phyloP scores from a whole-genome alignment of 2,113 vertebrate species.

The Sapayoa aenigma region DNA sequence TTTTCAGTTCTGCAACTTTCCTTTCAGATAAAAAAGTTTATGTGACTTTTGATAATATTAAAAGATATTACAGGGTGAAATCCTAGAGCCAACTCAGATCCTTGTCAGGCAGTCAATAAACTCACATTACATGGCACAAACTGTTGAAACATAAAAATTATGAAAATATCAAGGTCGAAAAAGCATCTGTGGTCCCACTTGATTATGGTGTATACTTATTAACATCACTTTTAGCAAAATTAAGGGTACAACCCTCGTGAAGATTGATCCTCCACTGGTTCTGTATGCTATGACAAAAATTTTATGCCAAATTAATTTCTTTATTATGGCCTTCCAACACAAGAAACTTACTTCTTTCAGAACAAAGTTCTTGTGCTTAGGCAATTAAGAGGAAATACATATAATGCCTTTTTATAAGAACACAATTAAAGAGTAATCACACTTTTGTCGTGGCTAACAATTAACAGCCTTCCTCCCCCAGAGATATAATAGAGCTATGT shows the following conservation, averaged over 20 bases:
- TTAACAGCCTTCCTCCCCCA: conserved; percentile 29
- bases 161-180: not conserved
- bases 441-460: conserved; percentile 32
- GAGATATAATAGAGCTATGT: conserved; percentile 31
- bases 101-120: not conserved
- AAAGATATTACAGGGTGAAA: not conserved
- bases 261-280: not conserved
- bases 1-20: not conserved
- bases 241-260: rapidly evolving
- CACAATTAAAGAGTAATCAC: conserved; percentile 55
- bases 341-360: not conserved
- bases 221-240: not conserved
- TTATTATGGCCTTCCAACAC: not conserved
- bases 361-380: not conserved
- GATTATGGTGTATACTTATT: not conserved
- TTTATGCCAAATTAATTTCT: not conserved
- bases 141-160: not conserved
- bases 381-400: conserved; percentile 30
- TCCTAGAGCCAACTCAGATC: not conserved
- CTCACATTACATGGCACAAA: not conserved
- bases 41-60: not conserved
- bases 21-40: not conserved
- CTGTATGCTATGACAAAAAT: not conserved
- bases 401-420: conserved; percentile 32
- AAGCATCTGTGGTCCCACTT: not conserved